phyloP scores from a whole-genome alignment of 2,113 vertebrate species.

The Pelmatolapia mariae region DNA sequence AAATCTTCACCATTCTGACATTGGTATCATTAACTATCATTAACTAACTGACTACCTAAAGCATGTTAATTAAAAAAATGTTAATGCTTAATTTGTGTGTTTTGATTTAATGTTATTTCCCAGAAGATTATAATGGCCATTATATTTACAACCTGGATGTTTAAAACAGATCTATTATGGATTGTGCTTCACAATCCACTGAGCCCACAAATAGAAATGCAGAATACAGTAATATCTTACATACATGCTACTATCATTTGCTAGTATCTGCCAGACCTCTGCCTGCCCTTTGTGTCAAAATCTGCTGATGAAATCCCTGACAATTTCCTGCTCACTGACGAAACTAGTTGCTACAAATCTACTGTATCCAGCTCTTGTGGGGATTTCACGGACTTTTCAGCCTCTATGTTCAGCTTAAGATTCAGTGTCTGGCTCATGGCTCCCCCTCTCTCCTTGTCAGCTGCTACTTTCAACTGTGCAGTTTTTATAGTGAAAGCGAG shows the following conservation, averaged over 20 bases:
- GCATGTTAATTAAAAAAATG: background rate
- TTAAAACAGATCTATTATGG: background rate
- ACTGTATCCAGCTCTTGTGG: background rate
- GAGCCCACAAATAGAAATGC: background rate
- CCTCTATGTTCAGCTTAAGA: background rate
- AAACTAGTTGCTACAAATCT: background rate
- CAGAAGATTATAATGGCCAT: background rate
- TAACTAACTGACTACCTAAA: background rate
- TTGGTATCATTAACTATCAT: background rate
- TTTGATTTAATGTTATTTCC: background rate
- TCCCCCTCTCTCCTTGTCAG: background rate
- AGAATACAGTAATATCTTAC: background rate
- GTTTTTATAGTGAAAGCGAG: background rate
- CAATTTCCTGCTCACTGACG: background rate
- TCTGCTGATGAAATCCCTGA: background rate
- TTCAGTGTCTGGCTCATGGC: background rate
- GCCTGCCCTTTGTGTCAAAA: background rate
- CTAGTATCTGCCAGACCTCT: background rate
- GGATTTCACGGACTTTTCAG: background rate
- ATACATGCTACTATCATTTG: background rate
- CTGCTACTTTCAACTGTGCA: background rate
- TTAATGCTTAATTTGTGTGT: background rate
- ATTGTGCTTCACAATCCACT: background rate
- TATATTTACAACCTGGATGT: background rate
- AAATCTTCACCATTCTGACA: background rate